Evolutionary conservation across 2,113 vertebrate species (phyloP).

Genomic region (Xyliphius kryptos): DNA sequence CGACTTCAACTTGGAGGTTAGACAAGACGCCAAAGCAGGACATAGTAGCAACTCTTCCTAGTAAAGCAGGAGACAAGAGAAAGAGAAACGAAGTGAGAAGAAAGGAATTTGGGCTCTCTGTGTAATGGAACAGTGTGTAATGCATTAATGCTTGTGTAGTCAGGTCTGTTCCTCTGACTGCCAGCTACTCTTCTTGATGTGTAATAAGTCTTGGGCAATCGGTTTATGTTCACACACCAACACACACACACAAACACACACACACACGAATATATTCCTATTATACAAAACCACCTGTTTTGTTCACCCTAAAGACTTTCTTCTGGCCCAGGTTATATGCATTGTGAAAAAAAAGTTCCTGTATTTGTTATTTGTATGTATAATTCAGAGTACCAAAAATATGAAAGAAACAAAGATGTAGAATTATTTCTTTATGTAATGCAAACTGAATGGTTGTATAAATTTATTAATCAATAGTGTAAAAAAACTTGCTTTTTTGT

Average conservation of each 20-base stretch:
- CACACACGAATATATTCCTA: constrained; percentile 51
- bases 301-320: constrained; percentile 70
- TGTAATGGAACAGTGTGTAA: constrained; percentile 61
- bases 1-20: too few relatives aligned
- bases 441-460: constrained; percentile 99
- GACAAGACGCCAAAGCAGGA: too few relatives aligned
- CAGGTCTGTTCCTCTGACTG: constrained; percentile 71
- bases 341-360: constrained; percentile 94
- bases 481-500: constrained; percentile 81
- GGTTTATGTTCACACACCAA: constrained; percentile 43
- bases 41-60: too few relatives aligned
- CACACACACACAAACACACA: constrained; percentile 44
- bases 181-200: constrained; percentile 70
- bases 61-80: too few relatives aligned
- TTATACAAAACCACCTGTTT: too few relatives aligned
- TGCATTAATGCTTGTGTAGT: constrained; percentile 80
- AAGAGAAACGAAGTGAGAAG: constrained; percentile 27
- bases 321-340: constrained; percentile 81
- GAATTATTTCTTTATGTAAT: constrained; percentile 99
- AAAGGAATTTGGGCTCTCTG: constrained; percentile 55
- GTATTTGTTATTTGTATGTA: constrained; percentile 99
- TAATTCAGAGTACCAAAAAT: constrained; percentile 97
- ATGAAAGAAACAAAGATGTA: constrained; percentile 97
- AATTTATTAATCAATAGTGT: constrained; percentile 99
- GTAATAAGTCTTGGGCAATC: constrained; percentile 75